Base-by-base conservation (phyloP, 2,113 vertebrate genomes). In the Scolopax mira region DNA sequence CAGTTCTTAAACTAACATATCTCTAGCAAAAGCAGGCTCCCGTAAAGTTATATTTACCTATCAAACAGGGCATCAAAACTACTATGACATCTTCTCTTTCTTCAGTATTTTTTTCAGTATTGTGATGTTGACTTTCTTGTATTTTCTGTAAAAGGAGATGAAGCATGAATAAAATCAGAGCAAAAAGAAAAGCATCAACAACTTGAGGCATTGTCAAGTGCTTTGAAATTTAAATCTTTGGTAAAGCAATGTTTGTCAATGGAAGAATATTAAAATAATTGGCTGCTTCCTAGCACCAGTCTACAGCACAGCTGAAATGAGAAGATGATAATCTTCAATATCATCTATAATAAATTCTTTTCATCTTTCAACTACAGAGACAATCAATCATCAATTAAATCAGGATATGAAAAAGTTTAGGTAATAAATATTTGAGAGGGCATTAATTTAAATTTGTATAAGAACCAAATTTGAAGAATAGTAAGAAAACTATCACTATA, bases 151-250 rank as follows among this genome's bases (percentile, higher is more conserved):
- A 70, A 67, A 6, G 5, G 13, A 80, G 18, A 67, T 31, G 57
- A 78, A 79, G 31, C 23, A 51, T 18, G 6, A 75, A 77, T 24
- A 41, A 31, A 89, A 77, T 9, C 5, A 92, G 11, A 9, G 23
- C 28, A 87, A 57, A 71, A 85, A 72, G 33, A 44, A 88, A 85
- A 88, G 6, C 39, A 66, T 81, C 49, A 91, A 31, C 15, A 51
- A 73, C 64, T 67, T 4, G 1, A 93, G 58, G 13, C 49, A 25
- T 23, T 82, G 39, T 57, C 77, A 93, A 87, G 42, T 25, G 16
- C 41, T 88, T 91, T 85, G 90, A 94, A 94, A 96, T 80, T 52
- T 35, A 66, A 91, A 77, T 81, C 24, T 87, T 85, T 54, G 4
- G 17, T 61, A 61, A 55, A 78, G 18, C 6, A 89, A 31, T 54